Evolutionary conservation across 2,113 vertebrate species (phyloP).

Genomic region (Romanogobio albipinnatus): DNA sequence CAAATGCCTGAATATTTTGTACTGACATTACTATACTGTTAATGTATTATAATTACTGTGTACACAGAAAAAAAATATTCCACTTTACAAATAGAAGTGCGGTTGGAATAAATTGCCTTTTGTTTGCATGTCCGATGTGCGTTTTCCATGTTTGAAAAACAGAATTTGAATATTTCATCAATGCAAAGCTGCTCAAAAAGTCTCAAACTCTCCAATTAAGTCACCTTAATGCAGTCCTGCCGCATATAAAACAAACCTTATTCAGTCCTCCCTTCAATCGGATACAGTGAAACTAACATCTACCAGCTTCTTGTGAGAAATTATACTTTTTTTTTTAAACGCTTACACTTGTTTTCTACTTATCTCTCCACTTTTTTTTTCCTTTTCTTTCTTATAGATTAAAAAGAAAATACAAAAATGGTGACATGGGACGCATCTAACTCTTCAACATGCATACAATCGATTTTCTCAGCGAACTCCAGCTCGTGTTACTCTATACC

Average conservation of each 20-base stretch:
- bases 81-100: neutral
- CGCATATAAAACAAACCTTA: neutral
- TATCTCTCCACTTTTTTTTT: neutral
- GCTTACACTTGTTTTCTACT: neutral
- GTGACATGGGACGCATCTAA: neutral
- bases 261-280: neutral
- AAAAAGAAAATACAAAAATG: neutral
- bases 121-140: neutral
- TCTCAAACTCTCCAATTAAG: neutral
- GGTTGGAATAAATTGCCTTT: neutral
- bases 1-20: too few relatives aligned
- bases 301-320: neutral
- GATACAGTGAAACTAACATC: neutral
- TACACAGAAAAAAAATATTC: neutral
- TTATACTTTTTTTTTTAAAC: neutral
- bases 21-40: too few relatives aligned
- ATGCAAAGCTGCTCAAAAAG: neutral
- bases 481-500: neutral
- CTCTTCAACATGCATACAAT: neutral
- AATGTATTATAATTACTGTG: neutral
- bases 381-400: neutral
- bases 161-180: neutral
- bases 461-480: neutral
- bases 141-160: neutral
- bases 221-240: neutral